Evolutionary conservation across 2,113 vertebrate species (phyloP).

Genomic region (Empidonax alnorum): DNA sequence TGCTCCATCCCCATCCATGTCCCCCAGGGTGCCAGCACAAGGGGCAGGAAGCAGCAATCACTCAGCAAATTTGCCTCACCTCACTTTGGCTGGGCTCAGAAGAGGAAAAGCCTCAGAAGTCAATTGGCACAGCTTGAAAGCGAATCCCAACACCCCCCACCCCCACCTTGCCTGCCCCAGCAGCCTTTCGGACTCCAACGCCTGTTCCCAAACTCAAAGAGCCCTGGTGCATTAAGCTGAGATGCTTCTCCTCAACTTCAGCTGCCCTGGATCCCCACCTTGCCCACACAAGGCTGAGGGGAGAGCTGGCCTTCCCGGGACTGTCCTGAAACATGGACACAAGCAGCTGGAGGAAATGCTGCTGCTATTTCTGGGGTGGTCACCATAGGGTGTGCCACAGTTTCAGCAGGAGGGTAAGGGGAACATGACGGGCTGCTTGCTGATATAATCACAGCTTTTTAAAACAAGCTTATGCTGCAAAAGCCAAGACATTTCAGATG

Average conservation of each 20-base stretch:
- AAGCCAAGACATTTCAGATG: neutral
- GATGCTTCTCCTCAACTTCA: neutral
- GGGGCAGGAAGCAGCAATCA: neutral
- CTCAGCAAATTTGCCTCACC: neutral
- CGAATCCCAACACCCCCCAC: neutral
- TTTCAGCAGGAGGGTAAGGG: neutral
- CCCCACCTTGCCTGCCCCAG: neutral
- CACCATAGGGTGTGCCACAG: neutral
- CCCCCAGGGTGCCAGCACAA: neutral
- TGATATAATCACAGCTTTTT: neutral
- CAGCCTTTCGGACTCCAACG: neutral
- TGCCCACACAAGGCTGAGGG: neutral
- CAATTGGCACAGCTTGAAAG: conserved; percentile 18
- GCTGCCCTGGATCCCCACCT: rapidly evolving
- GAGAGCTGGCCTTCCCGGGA: neutral
- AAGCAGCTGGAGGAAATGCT: neutral
- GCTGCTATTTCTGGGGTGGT: rapidly evolving
- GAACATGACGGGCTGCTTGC: neutral
- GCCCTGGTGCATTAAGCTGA: neutral
- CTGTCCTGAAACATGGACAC: rapidly evolving
- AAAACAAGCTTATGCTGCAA: neutral
- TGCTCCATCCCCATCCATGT: rapidly evolving
- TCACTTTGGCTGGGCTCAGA: neutral
- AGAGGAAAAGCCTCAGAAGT: neutral
- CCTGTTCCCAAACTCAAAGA: neutral